Evolutionary conservation across 2,113 vertebrate genomes (phyloP).

Genomic region (Coptodon rendalli): DNA sequence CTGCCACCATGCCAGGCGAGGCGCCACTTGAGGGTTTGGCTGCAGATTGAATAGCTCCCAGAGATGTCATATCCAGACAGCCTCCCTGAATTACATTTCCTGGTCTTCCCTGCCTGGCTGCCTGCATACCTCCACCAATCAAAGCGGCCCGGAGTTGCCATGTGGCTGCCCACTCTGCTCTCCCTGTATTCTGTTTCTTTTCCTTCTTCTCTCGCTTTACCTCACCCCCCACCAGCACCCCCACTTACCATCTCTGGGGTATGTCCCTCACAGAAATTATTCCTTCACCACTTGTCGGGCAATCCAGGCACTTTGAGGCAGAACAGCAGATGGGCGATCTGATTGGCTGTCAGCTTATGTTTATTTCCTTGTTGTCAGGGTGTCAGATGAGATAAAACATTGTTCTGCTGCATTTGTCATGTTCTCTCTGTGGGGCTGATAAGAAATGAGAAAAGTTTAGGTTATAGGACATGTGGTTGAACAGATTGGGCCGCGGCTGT

Average conservation of each 20-base stretch:
- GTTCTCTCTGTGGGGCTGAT: slow-evolving; percentile 29
- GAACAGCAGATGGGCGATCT: slow-evolving; percentile 58
- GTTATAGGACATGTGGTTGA: slow-evolving; percentile 7
- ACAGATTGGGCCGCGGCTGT: slow-evolving; percentile 13
- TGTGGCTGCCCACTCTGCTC: slow-evolving; percentile 13
- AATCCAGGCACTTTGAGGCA: slow-evolving; percentile 44
- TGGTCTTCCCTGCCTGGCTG: slow-evolving; percentile 63
- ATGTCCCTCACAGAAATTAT: slow-evolving; percentile 38
- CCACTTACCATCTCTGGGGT: slow-evolving; percentile 23
- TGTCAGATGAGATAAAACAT: slow-evolving; percentile 59
- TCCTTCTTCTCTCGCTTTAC: neutral
- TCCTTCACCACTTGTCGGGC: slow-evolving; percentile 20
- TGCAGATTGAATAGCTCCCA: slow-evolving; percentile 69
- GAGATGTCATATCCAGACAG: slow-evolving; percentile 70
- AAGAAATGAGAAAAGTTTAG: slow-evolving; percentile 49
- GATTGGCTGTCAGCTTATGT: slow-evolving; percentile 65
- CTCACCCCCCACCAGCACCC: neutral
- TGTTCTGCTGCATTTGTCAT: slow-evolving; percentile 49
- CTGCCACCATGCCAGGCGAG: slow-evolving; percentile 62
- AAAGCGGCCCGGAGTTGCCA: slow-evolving; percentile 23
- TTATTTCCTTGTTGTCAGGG: slow-evolving; percentile 60
- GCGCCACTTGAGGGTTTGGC: slow-evolving; percentile 65
- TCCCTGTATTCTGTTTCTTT: neutral
- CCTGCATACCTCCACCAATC: slow-evolving; percentile 49
- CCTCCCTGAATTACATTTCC: slow-evolving; percentile 67